phyloP scores from a whole-genome alignment of 1,140 invertebrate genomes.

The Bursaphelenchus mucronatus region DNA sequence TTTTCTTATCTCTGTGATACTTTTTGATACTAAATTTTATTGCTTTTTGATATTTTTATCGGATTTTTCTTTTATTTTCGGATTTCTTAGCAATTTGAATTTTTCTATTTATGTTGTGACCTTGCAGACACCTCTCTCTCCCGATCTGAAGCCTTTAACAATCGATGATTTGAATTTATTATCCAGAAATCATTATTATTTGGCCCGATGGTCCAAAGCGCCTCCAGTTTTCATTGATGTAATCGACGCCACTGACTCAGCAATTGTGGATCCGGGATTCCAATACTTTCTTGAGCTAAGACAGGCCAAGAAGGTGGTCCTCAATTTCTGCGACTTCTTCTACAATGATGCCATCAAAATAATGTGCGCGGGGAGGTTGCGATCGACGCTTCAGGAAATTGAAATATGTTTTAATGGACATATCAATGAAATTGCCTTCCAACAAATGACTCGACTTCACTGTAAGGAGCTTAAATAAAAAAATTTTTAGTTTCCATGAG shows the following conservation, averaged over 20 bases:
- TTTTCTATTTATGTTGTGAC: too few relatives aligned
- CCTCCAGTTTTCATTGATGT: constrained; percentile 42
- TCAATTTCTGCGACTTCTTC: constrained; percentile 60
- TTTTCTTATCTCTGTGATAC: too few relatives aligned
- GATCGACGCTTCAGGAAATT: constrained; percentile 43
- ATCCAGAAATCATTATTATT: too few relatives aligned
- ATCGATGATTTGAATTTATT: too few relatives aligned
- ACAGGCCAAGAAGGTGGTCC: constrained; percentile 42
- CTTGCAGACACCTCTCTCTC: too few relatives aligned
- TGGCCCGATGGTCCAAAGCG: constrained; percentile 34
- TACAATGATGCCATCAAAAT: constrained; percentile 42
- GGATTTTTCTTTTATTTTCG: too few relatives aligned
- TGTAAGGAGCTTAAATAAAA: too few relatives aligned
- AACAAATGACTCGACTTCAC: constrained; percentile 40
- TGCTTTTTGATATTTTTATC: too few relatives aligned
- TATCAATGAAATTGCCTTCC: constrained; percentile 41
- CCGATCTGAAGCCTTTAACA: too few relatives aligned
- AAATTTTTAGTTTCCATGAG: too few relatives aligned
- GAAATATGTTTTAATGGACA: constrained; percentile 52
- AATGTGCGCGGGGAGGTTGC: constrained; percentile 41
- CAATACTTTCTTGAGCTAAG: constrained; percentile 47
- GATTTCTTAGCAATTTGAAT: too few relatives aligned
- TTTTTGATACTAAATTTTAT: too few relatives aligned
- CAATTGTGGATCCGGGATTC: constrained; percentile 55
- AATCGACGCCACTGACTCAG: constrained; percentile 53